Evolutionary conservation across 2,888 invertebrate species (phyloP), one percentile per base, ranked within the genome.

Genomic region (Xylota segnis): DNA sequence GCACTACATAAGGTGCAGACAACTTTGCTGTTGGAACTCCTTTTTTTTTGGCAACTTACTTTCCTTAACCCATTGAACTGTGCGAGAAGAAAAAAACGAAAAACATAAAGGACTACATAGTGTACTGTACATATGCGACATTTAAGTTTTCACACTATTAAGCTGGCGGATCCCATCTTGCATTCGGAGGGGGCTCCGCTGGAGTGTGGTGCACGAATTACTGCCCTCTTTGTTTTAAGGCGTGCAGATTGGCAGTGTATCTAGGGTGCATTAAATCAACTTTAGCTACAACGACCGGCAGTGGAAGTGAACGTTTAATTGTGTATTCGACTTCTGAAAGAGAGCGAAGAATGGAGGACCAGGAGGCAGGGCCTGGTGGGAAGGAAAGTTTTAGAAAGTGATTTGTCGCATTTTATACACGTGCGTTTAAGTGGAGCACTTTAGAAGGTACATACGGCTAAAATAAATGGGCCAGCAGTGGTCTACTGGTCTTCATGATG

Each of bases 131-230:
- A 81, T 72, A 82, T 82, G 81, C 76, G 86, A 68, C 81, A 77
- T 82, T 86, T 82, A 82, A 82, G 82, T 86, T 82, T 86, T 86
- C 86, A 71, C 86, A 86, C 86, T 86, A 82, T 82, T 82, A 77
- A 82, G 71, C 82, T 66, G 52, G 84, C 45, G 71, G n/a, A 65
- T 65, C 65, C 37, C 34, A 7, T 43, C 63, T 63, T 50, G 4
- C 6, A 29, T 4, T 37, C 2, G 34, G 9, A 32, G 6, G n/a
- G 34, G n/a, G 12, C 9, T 18, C 50, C 43, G 34, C 34, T 43
- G 43, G 47, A n/a, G 71, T 14, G 23, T 23, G 23, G 23, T 23
- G 54, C 43, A 54, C 18, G 32, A 65, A 58, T 50, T 59, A 68
- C 45, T 37, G 50, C 9, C 54, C 14, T 59, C 29, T 72, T 70